These are phyloP conservation scores for Lampris megalopsis DNA, from an alignment of 2,113 vertebrate species.

Conservation along the genomic window DNA sequence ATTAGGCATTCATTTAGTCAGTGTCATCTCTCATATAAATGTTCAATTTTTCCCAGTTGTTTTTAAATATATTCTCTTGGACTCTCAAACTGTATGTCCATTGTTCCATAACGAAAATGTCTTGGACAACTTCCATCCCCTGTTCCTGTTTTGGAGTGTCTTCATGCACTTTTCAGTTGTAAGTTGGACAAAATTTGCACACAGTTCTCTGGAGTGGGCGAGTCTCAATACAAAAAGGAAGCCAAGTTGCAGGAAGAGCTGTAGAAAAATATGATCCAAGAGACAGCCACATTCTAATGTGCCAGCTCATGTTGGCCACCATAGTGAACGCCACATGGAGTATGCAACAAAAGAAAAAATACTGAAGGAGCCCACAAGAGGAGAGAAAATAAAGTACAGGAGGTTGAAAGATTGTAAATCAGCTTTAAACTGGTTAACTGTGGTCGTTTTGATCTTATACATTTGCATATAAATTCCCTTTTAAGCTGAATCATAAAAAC, in stretches of 20 bases:
- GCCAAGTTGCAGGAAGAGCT: constrained; percentile 1
- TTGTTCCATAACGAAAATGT: too few species aligned
- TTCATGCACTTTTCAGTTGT: background rate
- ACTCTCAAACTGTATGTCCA: too few species aligned
- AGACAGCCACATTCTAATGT: background rate
- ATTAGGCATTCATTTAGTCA: too few species aligned
- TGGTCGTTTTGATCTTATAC: background rate
- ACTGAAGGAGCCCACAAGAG: background rate
- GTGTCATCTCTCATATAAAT: too few species aligned
- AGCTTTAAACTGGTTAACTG: background rate
- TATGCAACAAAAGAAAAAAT: background rate
- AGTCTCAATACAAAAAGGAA: background rate
- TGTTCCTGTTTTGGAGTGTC: too few species aligned
- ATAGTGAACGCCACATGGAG: constrained; percentile 2
- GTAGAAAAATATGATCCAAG: background rate
- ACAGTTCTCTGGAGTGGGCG: constrained; percentile 7
- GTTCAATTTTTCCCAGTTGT: too few species aligned
- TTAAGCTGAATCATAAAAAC: background rate
- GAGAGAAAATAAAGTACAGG: constrained; percentile 5
- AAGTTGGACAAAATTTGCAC: constrained; percentile 18
- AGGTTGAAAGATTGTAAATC: background rate
- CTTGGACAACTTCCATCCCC: too few species aligned
- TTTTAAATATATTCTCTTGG: too few species aligned
- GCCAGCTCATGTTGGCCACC: constrained; percentile 1
- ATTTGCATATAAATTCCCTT: background rate